A percentile compares a stretch with the other conserved stretches of the same genome.
These are phyloP conservation scores for Gymnothorax reevesii DNA, from an alignment of 2,797 vertebrate species.

Conservation along the genomic window DNA sequence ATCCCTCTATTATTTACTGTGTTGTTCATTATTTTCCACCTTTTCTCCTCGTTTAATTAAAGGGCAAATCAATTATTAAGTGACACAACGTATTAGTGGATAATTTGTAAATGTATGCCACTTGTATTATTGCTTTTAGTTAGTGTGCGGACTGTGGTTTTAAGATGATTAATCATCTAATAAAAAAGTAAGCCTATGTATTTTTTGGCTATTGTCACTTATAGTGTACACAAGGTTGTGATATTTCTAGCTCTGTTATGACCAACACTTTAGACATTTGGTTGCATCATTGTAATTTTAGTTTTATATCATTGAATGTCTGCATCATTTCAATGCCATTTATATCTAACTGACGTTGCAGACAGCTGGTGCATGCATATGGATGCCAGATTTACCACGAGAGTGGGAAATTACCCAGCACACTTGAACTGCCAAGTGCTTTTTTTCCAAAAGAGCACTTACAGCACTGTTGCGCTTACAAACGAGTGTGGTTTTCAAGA, in stretches of 20 bases:
- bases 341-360: not conserved
- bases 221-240: not conserved
- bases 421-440: not conserved
- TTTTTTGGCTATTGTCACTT: not conserved
- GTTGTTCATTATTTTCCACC: too few species aligned
- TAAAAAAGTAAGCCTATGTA: not conserved
- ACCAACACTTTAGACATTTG: not conserved
- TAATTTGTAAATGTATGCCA: not conserved
- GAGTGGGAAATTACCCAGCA: constrained; percentile 9
- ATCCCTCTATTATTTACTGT: too few species aligned
- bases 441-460: constrained; percentile 59
- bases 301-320: not conserved
- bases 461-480: constrained; percentile 58
- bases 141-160: not conserved
- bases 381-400: not conserved
- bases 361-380: not conserved
- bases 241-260: not conserved
- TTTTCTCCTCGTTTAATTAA: not conserved
- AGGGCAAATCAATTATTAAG: not conserved
- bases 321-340: not conserved
- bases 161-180: not conserved
- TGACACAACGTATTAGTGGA: not conserved
- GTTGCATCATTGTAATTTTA: not conserved
- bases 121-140: not conserved
- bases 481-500: constrained; percentile 60